Percentiles rank a stretch among this genome's conserved stretches.
Evolutionary conservation across 2,888 invertebrate genomes (phyloP).

Genomic region (Hemicrepidius hirtus): DNA sequence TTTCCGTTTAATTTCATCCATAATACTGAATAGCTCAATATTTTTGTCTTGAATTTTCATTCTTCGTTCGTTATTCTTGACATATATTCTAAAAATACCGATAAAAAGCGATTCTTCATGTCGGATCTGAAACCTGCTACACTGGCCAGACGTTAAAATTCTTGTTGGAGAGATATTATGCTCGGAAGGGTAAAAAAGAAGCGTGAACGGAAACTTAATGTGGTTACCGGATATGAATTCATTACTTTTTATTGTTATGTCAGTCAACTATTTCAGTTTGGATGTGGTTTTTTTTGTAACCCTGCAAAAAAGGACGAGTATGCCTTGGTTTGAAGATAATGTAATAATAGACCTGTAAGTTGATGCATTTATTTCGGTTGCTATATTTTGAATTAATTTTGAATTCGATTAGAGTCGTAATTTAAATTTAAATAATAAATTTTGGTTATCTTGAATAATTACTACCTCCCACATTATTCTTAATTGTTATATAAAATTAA

Average conservation of each 20-base stretch:
- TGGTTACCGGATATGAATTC: slow-evolving; percentile 32
- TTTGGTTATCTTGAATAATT: no score
- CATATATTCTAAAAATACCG: slow-evolving; percentile 19
- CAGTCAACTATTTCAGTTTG: slow-evolving; percentile 8
- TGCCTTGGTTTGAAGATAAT: no score
- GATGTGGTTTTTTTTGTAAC: slow-evolving; percentile 8
- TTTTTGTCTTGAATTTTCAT: neutral
- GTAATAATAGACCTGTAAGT: no score
- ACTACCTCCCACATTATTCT: no score
- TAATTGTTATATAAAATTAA: no score
- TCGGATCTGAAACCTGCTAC: slow-evolving; percentile 22
- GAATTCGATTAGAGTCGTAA: no score
- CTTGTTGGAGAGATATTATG: slow-evolving; percentile 12
- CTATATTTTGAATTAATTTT: no score
- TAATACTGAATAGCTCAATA: neutral
- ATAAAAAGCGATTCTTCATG: neutral
- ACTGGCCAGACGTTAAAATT: slow-evolving; percentile 32
- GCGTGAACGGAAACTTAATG: slow-evolving; percentile 30
- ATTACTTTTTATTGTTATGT: slow-evolving; percentile 21
- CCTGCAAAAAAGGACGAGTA: no score
- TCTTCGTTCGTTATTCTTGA: neutral
- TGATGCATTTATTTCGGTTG: no score
- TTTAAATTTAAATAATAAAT: no score
- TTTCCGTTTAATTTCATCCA: neutral
- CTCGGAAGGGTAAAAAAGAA: slow-evolving; percentile 25